Percentiles rank a stretch among this genome's conserved stretches.
phyloP scores from a whole-genome alignment of 2,888 invertebrate genomes.

The Lasioglossum marginatum region DNA sequence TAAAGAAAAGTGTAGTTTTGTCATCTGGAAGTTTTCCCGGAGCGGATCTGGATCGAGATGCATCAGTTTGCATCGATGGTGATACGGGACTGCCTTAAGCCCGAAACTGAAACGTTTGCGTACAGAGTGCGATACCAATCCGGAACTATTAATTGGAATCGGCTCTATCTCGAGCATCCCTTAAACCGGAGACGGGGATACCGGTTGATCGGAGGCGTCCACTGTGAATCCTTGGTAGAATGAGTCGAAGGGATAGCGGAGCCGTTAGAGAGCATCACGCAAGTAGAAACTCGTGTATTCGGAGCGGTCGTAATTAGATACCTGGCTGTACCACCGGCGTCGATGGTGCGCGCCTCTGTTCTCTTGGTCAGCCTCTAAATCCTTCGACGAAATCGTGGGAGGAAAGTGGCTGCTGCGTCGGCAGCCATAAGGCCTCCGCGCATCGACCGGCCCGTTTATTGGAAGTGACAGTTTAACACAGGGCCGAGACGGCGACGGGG shows the following conservation, averaged over 20 bases:
- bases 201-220: constrained; percentile 10
- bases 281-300: constrained; percentile 72
- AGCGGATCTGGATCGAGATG: neutral
- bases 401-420: constrained; percentile 46
- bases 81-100: neutral
- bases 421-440: constrained; percentile 55
- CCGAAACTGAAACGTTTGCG: neutral
- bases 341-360: constrained; percentile 49
- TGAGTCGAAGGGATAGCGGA: constrained; percentile 32
- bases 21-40: neutral
- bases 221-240: constrained; percentile 16
- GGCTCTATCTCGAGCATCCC: neutral
- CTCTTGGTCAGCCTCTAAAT: constrained; percentile 55
- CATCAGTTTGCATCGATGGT: neutral
- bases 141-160: neutral
- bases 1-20: neutral
- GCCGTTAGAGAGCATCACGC: constrained; percentile 61
- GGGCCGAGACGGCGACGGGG: neutral
- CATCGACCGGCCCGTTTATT: constrained; percentile 53
- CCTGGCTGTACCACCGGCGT: constrained; percentile 61
- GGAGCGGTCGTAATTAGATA: constrained; percentile 69
- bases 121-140: neutral
- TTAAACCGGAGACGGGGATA: neutral
- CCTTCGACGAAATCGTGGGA: constrained; percentile 47
- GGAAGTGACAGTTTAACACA: constrained; percentile 54